A percentile compares a stretch with the other conserved stretches of the same genome.
Conservation (phyloP, 2,888 invertebrate genomes). For the Polia nebulosa region DNA sequence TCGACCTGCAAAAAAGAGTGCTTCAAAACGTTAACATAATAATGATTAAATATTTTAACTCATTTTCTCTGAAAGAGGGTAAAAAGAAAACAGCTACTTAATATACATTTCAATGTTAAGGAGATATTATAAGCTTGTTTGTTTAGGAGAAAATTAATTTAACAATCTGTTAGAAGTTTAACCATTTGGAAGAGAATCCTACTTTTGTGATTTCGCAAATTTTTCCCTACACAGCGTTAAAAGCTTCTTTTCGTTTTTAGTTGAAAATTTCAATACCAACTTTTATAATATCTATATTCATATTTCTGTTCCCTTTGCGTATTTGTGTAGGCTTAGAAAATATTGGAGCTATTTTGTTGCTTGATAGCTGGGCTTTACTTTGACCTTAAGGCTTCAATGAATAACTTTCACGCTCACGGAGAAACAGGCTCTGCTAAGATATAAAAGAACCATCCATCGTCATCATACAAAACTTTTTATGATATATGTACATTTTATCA, state of each 20-base stretch:
- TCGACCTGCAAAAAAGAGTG: conserved; percentile 15
- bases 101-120: conserved; percentile 47
- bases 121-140: conserved; percentile 56
- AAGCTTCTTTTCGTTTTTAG: conserved; percentile 31
- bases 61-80: conserved; percentile 18
- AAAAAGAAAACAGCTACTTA: conserved; percentile 42
- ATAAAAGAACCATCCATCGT: background rate
- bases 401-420: background rate
- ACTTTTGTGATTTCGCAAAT: conserved; percentile 56
- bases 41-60: conserved; percentile 43
- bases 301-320: conserved; percentile 19
- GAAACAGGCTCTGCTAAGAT: background rate
- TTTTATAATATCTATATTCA: conserved; percentile 53
- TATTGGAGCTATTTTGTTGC: conserved; percentile 20
- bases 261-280: conserved; percentile 46
- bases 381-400: background rate
- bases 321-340: conserved; percentile 5
- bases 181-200: conserved; percentile 51
- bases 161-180: conserved; percentile 61
- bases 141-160: conserved; percentile 63
- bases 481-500: background rate
- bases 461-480: background rate
- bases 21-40: conserved; percentile 23
- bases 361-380: background rate
- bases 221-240: conserved; percentile 39